A percentile compares a stretch with the other conserved stretches of the same genome.
Evolutionary conservation across 2,797 vertebrate genomes (phyloP).

Genomic region (Xyrichtys novacula): DNA sequence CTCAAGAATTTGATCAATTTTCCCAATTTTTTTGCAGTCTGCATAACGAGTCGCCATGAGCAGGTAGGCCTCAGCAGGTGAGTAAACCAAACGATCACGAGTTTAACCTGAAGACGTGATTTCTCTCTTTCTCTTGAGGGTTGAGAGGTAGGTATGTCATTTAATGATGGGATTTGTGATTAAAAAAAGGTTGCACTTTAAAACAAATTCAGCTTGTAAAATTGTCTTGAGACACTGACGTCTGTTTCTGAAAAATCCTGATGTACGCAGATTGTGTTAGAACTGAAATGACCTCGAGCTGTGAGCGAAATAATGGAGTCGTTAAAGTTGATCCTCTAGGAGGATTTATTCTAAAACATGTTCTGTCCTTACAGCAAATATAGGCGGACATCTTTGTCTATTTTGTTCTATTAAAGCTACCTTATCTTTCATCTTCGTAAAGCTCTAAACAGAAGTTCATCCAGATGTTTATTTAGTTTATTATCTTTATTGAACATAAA

Average conservation of each 20-base stretch:
- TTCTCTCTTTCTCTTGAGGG: not conserved
- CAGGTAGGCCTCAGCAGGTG: conserved; percentile 49
- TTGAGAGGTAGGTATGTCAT: not conserved
- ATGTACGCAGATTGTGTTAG: not conserved
- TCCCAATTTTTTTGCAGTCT: not conserved
- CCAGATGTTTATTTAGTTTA: too few relatives aligned
- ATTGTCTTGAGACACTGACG: not conserved
- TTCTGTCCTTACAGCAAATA: too few relatives aligned
- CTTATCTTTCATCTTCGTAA: too few relatives aligned
- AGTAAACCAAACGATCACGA: not conserved
- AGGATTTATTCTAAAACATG: too few relatives aligned
- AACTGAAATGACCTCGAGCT: fast-evolving
- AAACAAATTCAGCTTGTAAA: not conserved
- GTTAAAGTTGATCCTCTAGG: too few relatives aligned
- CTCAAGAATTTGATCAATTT: not conserved
- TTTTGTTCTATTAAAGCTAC: too few relatives aligned
- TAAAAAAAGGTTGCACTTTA: too few relatives aligned
- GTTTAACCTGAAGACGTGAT: not conserved
- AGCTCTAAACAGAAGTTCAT: too few relatives aligned
- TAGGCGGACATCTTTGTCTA: too few relatives aligned
- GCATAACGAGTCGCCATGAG: conserved; percentile 14
- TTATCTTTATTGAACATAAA: not conserved
- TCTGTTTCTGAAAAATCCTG: not conserved
- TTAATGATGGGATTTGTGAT: not conserved
- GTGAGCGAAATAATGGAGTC: too few relatives aligned